Evolutionary conservation across 2,888 invertebrate species (phyloP).

Genomic region (Eueremaeus valkanovi): DNA sequence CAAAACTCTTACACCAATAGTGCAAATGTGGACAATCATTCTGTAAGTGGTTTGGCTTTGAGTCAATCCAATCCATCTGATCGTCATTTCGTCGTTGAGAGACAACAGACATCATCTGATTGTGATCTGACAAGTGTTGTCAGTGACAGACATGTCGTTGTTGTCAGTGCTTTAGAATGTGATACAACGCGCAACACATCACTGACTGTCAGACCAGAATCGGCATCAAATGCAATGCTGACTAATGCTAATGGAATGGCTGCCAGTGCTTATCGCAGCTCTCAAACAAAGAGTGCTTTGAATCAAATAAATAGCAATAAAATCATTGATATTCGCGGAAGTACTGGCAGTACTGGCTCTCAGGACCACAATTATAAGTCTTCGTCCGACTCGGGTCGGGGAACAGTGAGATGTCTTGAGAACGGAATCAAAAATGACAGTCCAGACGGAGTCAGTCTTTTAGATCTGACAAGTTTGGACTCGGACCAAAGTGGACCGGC

Average conservation of each 20-base stretch:
- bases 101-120: neutral
- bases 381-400: constrained; percentile 48
- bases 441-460: constrained; percentile 44
- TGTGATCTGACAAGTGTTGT: neutral
- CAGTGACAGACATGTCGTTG: constrained; percentile 36
- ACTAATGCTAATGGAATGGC: neutral
- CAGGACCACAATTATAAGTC: constrained; percentile 44
- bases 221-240: constrained; percentile 3
- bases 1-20: constrained; percentile 11
- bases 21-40: neutral
- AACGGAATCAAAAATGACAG: constrained; percentile 45
- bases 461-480: constrained; percentile 48
- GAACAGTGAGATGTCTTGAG: constrained; percentile 47
- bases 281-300: constrained; percentile 9
- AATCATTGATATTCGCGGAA: neutral
- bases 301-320: neutral
- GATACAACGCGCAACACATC: neutral
- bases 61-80: neutral
- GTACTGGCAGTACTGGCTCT: constrained; percentile 28
- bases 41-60: neutral
- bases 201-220: constrained; percentile 25
- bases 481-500: constrained; percentile 46
- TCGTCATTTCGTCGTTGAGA: neutral
- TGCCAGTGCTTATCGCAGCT: no score
- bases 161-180: constrained; percentile 35